phyloP scores from a whole-genome alignment of 2,113 vertebrate genomes.

The Dicrurus megarhynchus region DNA sequence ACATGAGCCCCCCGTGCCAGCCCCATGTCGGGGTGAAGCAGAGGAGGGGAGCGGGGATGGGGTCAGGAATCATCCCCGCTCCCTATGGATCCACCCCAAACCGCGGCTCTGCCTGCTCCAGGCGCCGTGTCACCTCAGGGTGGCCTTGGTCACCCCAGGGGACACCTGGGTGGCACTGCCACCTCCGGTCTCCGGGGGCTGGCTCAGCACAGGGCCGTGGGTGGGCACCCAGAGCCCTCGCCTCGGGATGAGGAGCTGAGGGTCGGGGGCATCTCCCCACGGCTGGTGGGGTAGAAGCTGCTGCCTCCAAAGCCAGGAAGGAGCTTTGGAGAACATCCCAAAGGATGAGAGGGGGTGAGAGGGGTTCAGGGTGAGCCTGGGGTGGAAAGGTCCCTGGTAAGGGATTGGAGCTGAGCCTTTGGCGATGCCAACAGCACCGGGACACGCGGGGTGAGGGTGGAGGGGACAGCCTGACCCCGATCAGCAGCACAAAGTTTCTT shows the following conservation, averaged over 20 bases:
- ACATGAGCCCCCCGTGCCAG: fast-evolving
- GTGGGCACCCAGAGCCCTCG: neutral
- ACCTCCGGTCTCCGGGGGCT: neutral
- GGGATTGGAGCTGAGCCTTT: neutral
- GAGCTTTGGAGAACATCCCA: neutral
- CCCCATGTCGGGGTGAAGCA: fast-evolving
- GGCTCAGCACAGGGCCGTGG: neutral
- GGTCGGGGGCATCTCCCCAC: neutral
- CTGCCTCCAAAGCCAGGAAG: neutral
- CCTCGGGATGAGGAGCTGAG: fast-evolving
- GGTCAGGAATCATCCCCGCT: fast-evolving
- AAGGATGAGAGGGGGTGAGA: neutral
- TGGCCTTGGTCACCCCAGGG: neutral
- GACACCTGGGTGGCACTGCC: neutral
- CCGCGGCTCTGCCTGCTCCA: fast-evolving
- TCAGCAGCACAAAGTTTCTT: neutral
- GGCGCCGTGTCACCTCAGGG: fast-evolving
- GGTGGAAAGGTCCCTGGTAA: neutral
- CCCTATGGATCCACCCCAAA: neutral
- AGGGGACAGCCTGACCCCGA: neutral
- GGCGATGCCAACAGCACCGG: neutral
- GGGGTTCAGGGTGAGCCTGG: neutral
- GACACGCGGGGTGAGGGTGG: fast-evolving
- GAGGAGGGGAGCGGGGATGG: neutral
- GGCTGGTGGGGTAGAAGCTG: fast-evolving